A percentile compares a stretch with the other conserved stretches of the same genome.
Conservation (phyloP, 2,797 vertebrate genomes). For the Eulemur albifrons region DNA sequence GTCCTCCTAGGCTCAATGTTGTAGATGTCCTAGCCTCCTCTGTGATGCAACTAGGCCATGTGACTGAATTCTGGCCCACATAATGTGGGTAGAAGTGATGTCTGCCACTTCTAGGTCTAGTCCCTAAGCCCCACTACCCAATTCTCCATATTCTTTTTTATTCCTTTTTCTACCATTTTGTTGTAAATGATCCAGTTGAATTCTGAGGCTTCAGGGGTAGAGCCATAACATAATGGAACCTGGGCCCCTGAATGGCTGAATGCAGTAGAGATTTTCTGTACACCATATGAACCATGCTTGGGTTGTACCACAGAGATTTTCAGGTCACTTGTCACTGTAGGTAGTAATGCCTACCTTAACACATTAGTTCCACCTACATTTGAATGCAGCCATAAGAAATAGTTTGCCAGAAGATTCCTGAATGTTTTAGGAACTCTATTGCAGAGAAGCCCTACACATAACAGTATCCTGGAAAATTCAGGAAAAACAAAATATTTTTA, state of each 20-base stretch:
- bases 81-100: neutral
- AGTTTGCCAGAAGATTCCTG: conserved; percentile 5
- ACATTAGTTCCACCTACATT: neutral
- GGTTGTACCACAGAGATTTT: neutral
- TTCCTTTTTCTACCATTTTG: neutral
- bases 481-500: conserved; percentile 23
- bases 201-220: neutral
- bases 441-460: neutral
- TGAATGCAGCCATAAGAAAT: neutral
- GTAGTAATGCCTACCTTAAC: neutral
- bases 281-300: neutral
- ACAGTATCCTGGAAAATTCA: neutral
- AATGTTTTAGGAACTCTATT: neutral
- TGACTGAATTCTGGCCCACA: neutral
- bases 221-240: neutral
- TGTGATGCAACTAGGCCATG: neutral
- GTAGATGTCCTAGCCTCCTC: neutral
- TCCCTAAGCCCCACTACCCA: neutral
- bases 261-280: neutral
- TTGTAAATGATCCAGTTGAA: neutral
- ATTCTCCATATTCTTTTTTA: neutral
- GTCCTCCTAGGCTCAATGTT: neutral
- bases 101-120: neutral
- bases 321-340: neutral
- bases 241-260: neutral